Evolutionary conservation across 53 echinoderm and acorn worm genomes (phyloP), one percentile per base, ranked within the genome.

Genomic region (Arbacia lixula): DNA sequence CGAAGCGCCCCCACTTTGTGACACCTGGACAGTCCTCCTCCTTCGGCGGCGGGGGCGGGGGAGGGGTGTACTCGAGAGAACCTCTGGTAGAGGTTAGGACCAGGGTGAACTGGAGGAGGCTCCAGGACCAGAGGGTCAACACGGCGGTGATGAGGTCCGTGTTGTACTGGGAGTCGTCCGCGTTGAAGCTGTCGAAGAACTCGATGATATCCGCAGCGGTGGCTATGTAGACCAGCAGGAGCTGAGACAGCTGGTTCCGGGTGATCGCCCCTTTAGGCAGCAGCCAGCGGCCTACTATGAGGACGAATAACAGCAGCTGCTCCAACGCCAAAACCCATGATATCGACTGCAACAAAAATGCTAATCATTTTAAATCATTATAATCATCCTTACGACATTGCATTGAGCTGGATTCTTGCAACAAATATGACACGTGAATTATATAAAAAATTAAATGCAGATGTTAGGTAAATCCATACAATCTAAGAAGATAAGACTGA

Each of bases 201-300:
- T 96, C 96, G 31, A 96, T 94, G 74, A 96, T 96, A 41, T 96
- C 96, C 2, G 96, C 93, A 19, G 96, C 96, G 25, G 92, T 91
- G 29, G 89, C 96, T 24, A 96, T 91, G 84, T 96, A 96, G 32
- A 92, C 96, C 25, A 96, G 71, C 8, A 96, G 88, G 26, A 96
- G 92, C 39, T 94, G 91, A 5, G 93, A 96, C 2, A 96, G 86
- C 35, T 96, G 89, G 34, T 96, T 91, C 39, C 96, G 86, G 12
- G 96, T 89, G 31, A 94, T 87, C 41, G 85, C 71, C 10, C 96
- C 96, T 39, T 93, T 94, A 1, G 96, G 96, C 9, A 96, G 86
- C 28, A 96, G 76, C 96, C 96, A 96, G 1, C 96, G 87, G 30
- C 93, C 91, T 12, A 96, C 65, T 42, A 96, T 92, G 1, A 96